Conservation (phyloP, 2,113 vertebrate genomes). For the Burhinus oedicnemus region DNA sequence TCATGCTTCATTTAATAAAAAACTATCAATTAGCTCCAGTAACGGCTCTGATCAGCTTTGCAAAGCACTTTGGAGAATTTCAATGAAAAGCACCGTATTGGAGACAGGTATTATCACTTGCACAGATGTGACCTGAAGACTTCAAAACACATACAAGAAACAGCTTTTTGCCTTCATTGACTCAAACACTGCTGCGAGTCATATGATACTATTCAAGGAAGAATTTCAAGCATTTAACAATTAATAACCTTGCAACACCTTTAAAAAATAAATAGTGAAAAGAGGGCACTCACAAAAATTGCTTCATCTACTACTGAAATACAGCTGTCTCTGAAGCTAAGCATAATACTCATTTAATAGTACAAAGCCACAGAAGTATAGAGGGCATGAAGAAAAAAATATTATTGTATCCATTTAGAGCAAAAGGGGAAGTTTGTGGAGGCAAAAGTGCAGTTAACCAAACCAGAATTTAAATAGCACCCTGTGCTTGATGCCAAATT, state of each 20-base stretch:
- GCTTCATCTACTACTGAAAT: background rate
- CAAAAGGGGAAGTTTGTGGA: background rate
- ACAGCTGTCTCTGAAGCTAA: background rate
- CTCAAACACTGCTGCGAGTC: background rate
- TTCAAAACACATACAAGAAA: background rate
- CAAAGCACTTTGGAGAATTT: background rate
- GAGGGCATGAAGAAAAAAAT: background rate
- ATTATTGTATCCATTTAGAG: background rate
- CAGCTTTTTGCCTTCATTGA: background rate
- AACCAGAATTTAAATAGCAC: slow-evolving; percentile 7
- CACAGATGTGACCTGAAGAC: background rate
- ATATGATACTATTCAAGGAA: background rate
- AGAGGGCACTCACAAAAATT: background rate
- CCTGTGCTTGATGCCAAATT: background rate
- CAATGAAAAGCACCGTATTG: background rate
- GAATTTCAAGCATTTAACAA: background rate
- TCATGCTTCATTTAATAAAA: background rate
- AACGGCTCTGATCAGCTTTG: background rate
- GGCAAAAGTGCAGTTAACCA: background rate
- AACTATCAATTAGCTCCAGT: background rate
- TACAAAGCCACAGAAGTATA: background rate
- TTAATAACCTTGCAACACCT: background rate
- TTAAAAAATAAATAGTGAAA: background rate
- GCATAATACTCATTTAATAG: background rate
- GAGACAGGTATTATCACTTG: background rate